Conservation (phyloP, 2,113 vertebrate species). For the Forbesichthys agassizii region DNA sequence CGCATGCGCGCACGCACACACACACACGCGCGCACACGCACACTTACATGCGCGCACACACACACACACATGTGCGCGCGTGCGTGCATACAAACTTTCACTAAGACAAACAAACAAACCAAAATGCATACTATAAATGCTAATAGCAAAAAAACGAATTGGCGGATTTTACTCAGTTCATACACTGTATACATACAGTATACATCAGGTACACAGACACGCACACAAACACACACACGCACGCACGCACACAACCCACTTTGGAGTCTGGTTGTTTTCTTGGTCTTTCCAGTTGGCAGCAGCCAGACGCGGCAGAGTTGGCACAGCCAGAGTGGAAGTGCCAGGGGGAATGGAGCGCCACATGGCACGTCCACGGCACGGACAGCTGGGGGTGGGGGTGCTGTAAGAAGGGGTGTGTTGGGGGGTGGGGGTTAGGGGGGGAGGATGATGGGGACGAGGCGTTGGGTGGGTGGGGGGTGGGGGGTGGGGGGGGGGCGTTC, state of each 20-base stretch:
- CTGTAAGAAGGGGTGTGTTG: constrained; percentile 55
- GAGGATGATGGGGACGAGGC: constrained; percentile 61
- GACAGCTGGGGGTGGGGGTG: constrained; percentile 73
- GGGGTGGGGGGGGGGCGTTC: constrained; percentile 68
- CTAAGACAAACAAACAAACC: not conserved
- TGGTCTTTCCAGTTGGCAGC: constrained; percentile 73
- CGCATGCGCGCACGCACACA: constrained; percentile 36
- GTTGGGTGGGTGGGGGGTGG: constrained; percentile 50
- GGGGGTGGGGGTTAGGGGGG: constrained; percentile 47
- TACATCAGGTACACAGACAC: not conserved
- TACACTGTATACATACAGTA: not conserved
- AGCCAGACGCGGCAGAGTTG: constrained; percentile 74
- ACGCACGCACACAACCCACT: constrained; percentile 52
- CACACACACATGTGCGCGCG: not conserved
- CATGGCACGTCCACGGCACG: constrained; percentile 81
- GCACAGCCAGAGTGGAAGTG: constrained; percentile 76
- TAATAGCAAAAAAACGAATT: constrained; percentile 27
- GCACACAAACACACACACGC: not conserved
- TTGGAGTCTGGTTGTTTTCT: constrained; percentile 62
- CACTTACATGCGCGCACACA: not conserved
- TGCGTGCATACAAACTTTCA: not conserved
- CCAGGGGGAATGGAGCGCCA: constrained; percentile 81
- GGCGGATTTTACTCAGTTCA: not conserved
- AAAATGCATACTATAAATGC: not conserved
- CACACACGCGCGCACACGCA: not conserved